These are phyloP conservation scores for Lutraria lutraria DNA, from an alignment of 2,888 invertebrate species.

Conservation along the genomic window DNA sequence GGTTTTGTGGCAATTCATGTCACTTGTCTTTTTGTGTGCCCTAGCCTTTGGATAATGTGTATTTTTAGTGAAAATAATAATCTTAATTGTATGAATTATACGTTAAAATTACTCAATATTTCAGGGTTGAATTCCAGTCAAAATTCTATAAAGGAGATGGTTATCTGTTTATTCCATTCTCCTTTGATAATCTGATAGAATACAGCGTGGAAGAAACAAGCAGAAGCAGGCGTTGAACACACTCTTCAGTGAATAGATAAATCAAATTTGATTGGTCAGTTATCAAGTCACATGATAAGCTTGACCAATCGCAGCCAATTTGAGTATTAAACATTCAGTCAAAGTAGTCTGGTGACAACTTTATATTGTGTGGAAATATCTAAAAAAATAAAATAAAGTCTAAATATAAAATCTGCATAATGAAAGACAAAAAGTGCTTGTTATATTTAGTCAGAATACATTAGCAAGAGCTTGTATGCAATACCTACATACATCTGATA, in stretches of 20 bases:
- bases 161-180: constrained; percentile 97
- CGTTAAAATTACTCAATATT: constrained; percentile 60
- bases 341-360: no score
- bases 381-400: no score
- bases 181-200: constrained; percentile 90
- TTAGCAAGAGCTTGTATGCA: no score
- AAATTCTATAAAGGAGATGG: constrained; percentile 98
- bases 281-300: background rate
- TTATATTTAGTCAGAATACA: no score
- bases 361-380: no score
- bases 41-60: no score
- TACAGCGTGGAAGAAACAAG: constrained; percentile 39
- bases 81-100: background rate
- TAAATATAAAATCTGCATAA: no score
- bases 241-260: background rate
- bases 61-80: background rate
- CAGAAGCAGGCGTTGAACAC: background rate
- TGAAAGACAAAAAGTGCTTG: no score
- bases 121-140: constrained; percentile 98
- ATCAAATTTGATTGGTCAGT: constrained; percentile 12
- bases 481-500: no score
- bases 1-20: no score
- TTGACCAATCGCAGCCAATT: background rate
- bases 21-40: no score
- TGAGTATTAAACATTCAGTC: no score